Evolutionary conservation across 1,140 invertebrate genomes (phyloP).

Genomic region (Dysdera silvatica): DNA sequence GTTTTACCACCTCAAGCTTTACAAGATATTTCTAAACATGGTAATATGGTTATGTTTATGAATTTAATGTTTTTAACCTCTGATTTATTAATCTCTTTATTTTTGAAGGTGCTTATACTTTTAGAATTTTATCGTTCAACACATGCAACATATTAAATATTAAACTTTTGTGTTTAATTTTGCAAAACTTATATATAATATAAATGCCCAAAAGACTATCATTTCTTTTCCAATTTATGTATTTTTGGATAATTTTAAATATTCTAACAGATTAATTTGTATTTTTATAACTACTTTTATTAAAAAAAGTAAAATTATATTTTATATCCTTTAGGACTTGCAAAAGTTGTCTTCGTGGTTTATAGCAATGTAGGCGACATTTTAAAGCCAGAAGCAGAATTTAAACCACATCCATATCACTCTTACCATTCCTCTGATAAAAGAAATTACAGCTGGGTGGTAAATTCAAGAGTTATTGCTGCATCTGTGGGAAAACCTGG

Average conservation of each 20-base stretch:
- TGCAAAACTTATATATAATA: no score
- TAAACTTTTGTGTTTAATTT: no score
- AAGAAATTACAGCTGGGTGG: constrained; percentile 46
- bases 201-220: no score
- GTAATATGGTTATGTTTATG: constrained; percentile 45
- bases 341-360: constrained; percentile 32
- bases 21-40: constrained; percentile 36
- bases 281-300: background rate
- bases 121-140: no score
- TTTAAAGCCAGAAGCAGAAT: constrained; percentile 25
- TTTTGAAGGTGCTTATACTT: no score
- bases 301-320: background rate
- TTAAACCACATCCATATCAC: background rate
- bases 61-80: background rate
- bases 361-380: constrained; percentile 31
- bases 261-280: background rate
- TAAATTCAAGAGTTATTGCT: constrained; percentile 80
- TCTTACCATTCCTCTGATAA: constrained; percentile 28
- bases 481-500: constrained; percentile 25
- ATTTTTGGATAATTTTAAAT: no score
- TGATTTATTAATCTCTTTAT: no score
- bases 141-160: no score
- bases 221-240: no score
- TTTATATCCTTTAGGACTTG: constrained; percentile 21
- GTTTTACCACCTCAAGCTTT: constrained; percentile 33